A percentile compares a stretch with the other conserved stretches of the same genome.
Evolutionary conservation across 2,797 vertebrate genomes (phyloP).

Genomic region (Bovichtus variegatus): DNA sequence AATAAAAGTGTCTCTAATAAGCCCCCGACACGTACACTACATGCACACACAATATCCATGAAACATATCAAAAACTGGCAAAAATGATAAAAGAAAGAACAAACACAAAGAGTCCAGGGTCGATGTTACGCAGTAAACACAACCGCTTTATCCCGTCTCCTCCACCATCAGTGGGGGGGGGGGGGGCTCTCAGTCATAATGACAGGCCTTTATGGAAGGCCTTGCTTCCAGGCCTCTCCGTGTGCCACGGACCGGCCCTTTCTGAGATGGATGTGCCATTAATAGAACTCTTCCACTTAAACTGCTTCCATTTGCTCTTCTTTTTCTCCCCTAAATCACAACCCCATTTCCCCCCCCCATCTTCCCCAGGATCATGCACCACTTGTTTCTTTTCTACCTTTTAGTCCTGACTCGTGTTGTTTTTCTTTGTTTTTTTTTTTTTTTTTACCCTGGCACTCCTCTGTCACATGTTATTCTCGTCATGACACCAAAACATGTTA

Average conservation of each 20-base stretch:
- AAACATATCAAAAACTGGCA: slow-evolving; percentile 3
- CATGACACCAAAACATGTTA: slow-evolving; percentile 39
- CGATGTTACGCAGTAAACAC: neutral
- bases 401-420: slow-evolving; percentile 38
- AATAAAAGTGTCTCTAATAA: slow-evolving; percentile 5
- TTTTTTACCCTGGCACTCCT: slow-evolving; percentile 36
- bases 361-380: slow-evolving; percentile 29
- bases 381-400: slow-evolving; percentile 54
- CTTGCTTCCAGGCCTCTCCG: slow-evolving; percentile 52
- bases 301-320: slow-evolving; percentile 57
- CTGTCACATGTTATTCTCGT: slow-evolving; percentile 34
- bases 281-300: slow-evolving; percentile 58
- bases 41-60: neutral
- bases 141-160: slow-evolving; percentile 13
- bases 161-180: slow-evolving; percentile 34
- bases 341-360: slow-evolving; percentile 30
- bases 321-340: slow-evolving; percentile 49
- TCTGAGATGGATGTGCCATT: slow-evolving; percentile 60
- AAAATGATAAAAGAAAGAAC: slow-evolving; percentile 13
- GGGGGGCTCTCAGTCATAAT: slow-evolving; percentile 70
- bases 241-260: slow-evolving; percentile 37
- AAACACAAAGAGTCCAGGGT: slow-evolving; percentile 5
- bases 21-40: neutral
- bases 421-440: slow-evolving; percentile 60
- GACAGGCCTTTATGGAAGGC: slow-evolving; percentile 74